Percentiles rank a stretch among this genome's conserved stretches.
Conservation (phyloP, 2,113 vertebrate species). For the Ptilorrhoa leucosticta region DNA sequence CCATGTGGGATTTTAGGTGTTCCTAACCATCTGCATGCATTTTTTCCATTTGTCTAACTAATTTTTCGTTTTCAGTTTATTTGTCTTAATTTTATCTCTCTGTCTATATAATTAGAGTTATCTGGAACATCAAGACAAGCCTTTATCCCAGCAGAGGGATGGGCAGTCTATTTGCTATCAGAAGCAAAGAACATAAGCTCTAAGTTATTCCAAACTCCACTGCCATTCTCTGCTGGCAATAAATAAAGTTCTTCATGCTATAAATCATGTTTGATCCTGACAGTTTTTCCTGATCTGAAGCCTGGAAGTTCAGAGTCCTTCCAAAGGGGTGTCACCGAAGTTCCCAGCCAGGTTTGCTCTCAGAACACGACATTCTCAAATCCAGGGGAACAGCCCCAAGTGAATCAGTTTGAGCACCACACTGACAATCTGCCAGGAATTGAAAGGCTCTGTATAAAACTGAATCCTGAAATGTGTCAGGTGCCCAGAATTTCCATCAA, state of each 20-base stretch:
- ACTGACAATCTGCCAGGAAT: background rate
- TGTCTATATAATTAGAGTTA: background rate
- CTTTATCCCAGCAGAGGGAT: background rate
- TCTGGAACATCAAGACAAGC: background rate
- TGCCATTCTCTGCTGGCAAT: background rate
- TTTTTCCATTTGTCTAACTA: background rate
- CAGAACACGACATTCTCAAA: background rate
- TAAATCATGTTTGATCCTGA: background rate
- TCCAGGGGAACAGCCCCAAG: background rate
- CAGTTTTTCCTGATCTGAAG: background rate
- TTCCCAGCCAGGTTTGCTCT: background rate
- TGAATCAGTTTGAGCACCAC: background rate
- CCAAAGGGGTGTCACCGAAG: background rate
- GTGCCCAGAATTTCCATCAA: background rate
- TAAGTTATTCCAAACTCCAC: background rate
- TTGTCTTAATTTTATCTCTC: background rate
- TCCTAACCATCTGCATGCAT: background rate
- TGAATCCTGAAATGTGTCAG: background rate
- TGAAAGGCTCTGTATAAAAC: background rate
- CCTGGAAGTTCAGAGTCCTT: background rate
- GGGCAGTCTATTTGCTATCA: background rate
- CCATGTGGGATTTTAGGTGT: background rate
- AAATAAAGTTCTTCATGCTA: background rate
- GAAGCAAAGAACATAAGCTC: background rate
- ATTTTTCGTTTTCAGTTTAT: background rate